Percentiles rank a stretch among this genome's conserved stretches.
Evolutionary conservation across 2,888 invertebrate species (phyloP).

Genomic region (Epistrophe eligans): DNA sequence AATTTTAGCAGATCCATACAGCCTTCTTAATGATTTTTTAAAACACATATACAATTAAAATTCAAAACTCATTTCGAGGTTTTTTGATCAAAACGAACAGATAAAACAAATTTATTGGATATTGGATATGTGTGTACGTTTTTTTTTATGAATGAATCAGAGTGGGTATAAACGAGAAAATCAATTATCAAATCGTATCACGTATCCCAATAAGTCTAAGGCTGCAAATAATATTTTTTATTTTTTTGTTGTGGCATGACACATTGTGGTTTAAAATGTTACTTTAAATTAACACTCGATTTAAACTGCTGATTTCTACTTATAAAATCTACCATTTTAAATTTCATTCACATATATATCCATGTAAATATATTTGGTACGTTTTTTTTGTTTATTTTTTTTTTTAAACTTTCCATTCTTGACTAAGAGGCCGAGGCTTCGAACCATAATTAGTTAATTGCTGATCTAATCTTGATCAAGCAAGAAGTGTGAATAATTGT

Average conservation of each 20-base stretch:
- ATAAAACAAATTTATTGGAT: conserved; percentile 11
- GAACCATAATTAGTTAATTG: conserved; percentile 33
- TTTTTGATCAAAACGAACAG: conserved; percentile 35
- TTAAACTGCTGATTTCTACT: background rate
- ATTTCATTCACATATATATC: background rate
- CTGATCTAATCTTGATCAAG: conserved; percentile 24
- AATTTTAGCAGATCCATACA: background rate
- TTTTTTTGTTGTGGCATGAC: conserved; percentile 1
- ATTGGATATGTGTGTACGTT: background rate
- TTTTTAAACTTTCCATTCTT: conserved; percentile 20
- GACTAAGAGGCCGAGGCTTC: background rate
- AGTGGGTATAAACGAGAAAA: background rate
- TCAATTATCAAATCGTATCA: conserved; percentile 46
- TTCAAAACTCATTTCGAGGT: conserved; percentile 34
- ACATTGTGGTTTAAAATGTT: conserved; percentile 21
- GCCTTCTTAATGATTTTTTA: conserved; percentile 1
- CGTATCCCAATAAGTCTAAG: conserved; percentile 49
- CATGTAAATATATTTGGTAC: background rate
- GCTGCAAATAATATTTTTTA: conserved; percentile 10
- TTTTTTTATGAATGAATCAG: conserved; percentile 64
- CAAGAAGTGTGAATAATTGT: conserved; percentile 62
- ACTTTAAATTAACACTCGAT: conserved; percentile 7
- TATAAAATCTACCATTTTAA: background rate
- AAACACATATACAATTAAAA: background rate
- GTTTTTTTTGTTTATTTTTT: background rate